phyloP scores from a whole-genome alignment of 2,888 invertebrate genomes.

The Coleophora flavipennella region DNA sequence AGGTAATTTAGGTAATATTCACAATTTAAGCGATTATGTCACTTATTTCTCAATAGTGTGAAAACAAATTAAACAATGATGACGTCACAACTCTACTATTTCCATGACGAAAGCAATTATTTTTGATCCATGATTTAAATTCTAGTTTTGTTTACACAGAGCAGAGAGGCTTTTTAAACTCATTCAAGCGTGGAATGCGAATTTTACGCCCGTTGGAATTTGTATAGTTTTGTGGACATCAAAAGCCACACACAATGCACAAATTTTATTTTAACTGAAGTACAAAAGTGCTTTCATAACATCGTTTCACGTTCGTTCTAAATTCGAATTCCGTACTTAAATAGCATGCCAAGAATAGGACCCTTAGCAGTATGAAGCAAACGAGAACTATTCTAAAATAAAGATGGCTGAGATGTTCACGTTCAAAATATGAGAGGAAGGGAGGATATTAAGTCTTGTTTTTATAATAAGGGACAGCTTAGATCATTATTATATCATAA shows the following conservation, averaged over 20 bases:
- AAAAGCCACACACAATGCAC: background rate
- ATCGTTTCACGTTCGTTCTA: slow-evolving; percentile 2
- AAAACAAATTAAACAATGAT: background rate
- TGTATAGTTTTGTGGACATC: no score
- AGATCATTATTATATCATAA: no score
- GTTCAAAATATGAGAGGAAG: no score
- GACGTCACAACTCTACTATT: slow-evolving; percentile 6
- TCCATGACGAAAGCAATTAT: slow-evolving; percentile 7
- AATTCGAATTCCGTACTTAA: slow-evolving; percentile 14
- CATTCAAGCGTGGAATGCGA: no score
- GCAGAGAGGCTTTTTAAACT: slow-evolving; percentile 18
- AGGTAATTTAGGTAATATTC: no score
- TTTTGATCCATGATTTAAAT: slow-evolving; percentile 23
- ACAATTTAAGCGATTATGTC: background rate
- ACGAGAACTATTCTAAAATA: slow-evolving; percentile 27
- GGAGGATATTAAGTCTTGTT: no score
- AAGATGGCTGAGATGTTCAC: slow-evolving; percentile 15
- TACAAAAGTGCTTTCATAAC: background rate
- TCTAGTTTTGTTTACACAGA: slow-evolving; percentile 55
- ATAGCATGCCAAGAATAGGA: slow-evolving; percentile 22
- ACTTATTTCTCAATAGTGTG: background rate
- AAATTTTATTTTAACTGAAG: background rate
- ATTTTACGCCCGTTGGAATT: no score
- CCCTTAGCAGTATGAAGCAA: slow-evolving; percentile 14
- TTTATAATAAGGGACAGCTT: no score